Evolutionary conservation across 2,888 invertebrate species (phyloP).

Genomic region (Metalampra italica): DNA sequence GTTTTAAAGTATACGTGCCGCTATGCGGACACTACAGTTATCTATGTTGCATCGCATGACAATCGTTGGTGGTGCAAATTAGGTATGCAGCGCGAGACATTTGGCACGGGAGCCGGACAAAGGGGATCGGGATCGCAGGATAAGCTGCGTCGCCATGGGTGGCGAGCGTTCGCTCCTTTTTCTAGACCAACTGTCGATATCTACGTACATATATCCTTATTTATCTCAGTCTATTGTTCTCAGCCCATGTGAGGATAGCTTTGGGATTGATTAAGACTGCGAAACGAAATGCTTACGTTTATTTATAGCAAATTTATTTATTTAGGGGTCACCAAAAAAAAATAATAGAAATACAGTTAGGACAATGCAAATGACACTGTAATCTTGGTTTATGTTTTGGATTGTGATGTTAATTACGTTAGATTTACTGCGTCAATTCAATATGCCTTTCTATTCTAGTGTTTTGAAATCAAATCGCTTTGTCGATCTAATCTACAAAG

Average conservation of each 20-base stretch:
- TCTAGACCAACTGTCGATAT: constrained; percentile 11
- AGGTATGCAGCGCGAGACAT: constrained; percentile 55
- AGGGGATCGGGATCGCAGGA: constrained; percentile 52
- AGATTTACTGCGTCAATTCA: no score
- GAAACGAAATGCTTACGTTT: neutral
- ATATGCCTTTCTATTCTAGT: no score
- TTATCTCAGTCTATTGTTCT: no score
- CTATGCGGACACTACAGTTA: constrained; percentile 41
- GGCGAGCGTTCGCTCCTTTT: constrained; percentile 31
- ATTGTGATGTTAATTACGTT: no score
- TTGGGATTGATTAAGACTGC: neutral
- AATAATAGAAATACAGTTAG: no score
- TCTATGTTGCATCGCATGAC: constrained; percentile 54
- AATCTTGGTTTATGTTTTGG: no score
- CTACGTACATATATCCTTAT: no score
- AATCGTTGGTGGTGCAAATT: constrained; percentile 40
- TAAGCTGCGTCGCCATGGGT: constrained; percentile 61
- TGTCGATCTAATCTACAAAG: no score
- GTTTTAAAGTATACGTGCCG: constrained; percentile 8
- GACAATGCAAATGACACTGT: no score
- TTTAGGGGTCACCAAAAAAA: no score
- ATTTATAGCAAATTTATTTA: no score
- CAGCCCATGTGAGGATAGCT: neutral
- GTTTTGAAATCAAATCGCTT: no score
- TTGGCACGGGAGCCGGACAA: constrained; percentile 60